Percentiles rank a stretch among this genome's conserved stretches.
phyloP scores from a whole-genome alignment of 2,888 invertebrate genomes.

The Lasioglossum malachurum region DNA sequence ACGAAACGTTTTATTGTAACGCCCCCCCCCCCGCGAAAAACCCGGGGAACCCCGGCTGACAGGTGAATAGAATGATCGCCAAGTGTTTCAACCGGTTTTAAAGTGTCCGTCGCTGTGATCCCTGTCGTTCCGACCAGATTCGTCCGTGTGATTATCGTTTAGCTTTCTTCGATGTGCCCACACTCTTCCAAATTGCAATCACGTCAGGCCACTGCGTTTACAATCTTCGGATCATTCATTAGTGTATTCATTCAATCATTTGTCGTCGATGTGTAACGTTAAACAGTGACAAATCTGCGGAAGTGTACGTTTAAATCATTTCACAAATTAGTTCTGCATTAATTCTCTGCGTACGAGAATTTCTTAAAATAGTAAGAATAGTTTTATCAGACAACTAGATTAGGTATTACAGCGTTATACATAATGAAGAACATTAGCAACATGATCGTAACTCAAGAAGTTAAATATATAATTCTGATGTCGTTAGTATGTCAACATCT shows the following conservation, averaged over 20 bases:
- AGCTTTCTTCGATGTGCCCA: not conserved
- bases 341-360: not conserved
- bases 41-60: not conserved
- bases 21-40: not conserved
- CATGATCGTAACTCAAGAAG: not conserved
- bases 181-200: not conserved
- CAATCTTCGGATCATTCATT: not conserved
- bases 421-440: not conserved
- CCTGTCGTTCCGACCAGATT: not conserved
- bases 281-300: not conserved
- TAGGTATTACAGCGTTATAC: not conserved
- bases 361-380: not conserved
- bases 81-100: not conserved
- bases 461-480: not conserved
- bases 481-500: not conserved
- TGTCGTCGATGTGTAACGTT: not conserved
- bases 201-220: not conserved
- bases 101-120: not conserved
- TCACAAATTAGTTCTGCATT: not conserved
- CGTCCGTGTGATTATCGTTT: not conserved
- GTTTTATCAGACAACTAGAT: not conserved
- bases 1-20: not conserved
- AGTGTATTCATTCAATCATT: not conserved
- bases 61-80: slow-evolving; percentile 8
- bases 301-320: not conserved